Percentiles rank a stretch among this genome's conserved stretches.
Conservation (phyloP, 2,888 invertebrate genomes). For the Drosophila phalerata region DNA sequence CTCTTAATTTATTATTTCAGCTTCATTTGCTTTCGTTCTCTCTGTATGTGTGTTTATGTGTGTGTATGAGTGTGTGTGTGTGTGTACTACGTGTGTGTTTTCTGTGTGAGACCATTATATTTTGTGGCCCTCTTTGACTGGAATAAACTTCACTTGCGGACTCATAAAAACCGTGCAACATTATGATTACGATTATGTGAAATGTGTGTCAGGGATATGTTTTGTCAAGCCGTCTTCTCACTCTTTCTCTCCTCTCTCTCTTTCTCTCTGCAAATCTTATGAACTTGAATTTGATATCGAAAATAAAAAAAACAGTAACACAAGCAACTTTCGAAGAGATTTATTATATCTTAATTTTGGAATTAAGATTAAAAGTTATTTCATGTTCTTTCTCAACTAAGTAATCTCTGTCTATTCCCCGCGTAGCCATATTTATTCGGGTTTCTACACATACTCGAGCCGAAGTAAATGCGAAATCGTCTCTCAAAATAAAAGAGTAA, state of each 20-base stretch:
- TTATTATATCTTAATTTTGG: not conserved
- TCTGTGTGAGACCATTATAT: conserved; percentile 58
- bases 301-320: too few species aligned
- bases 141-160: conserved; percentile 56
- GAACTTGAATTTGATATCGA: conserved; percentile 34
- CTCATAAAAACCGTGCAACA: conserved; percentile 68
- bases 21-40: conserved; percentile 56
- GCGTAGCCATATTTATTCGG: too few species aligned
- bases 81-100: conserved; percentile 20
- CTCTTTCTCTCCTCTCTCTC: not conserved
- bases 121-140: conserved; percentile 61
- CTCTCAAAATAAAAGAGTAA: too few species aligned
- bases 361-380: conserved; percentile 8
- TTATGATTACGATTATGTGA: conserved; percentile 72
- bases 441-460: too few species aligned
- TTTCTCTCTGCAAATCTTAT: not conserved
- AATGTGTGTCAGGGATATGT: conserved; percentile 54
- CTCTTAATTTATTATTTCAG: conserved; percentile 76
- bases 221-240: conserved; percentile 22
- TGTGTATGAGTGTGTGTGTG: conserved; percentile 31
- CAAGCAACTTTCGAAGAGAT: conserved; percentile 5
- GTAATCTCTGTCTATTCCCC: too few species aligned
- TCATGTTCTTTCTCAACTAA: not conserved
- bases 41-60: conserved; percentile 20
- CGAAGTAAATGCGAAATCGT: too few species aligned